These are phyloP conservation scores for Papilio demoleus DNA, from an alignment of 2,888 invertebrate species.

Conservation along the genomic window DNA sequence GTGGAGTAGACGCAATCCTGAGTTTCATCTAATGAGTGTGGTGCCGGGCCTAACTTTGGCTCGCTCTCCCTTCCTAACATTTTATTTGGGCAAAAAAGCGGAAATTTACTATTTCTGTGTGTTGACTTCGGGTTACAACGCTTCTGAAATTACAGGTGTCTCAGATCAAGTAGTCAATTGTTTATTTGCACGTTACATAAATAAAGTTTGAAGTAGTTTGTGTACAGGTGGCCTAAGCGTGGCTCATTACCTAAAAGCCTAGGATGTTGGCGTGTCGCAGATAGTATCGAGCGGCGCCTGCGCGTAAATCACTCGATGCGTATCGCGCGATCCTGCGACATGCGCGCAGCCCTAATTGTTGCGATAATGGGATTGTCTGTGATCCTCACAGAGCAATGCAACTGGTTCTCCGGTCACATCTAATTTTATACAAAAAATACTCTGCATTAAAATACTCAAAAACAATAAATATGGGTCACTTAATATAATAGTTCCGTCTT, in stretches of 20 bases:
- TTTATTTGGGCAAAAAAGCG: no score
- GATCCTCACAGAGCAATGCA: slow-evolving; percentile 47
- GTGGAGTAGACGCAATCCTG: no score
- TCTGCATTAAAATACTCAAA: neutral
- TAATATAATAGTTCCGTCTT: no score
- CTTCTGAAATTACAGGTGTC: no score
- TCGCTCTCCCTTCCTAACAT: no score
- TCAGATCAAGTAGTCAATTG: no score
- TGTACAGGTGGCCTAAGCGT: slow-evolving; percentile 6
- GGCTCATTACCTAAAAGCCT: slow-evolving; percentile 67
- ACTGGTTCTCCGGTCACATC: neutral
- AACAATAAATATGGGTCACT: no score
- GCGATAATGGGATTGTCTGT: slow-evolving; percentile 40
- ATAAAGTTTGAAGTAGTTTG: neutral
- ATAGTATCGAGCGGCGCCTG: slow-evolving; percentile 61
- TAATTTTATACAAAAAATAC: neutral
- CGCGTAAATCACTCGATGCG: slow-evolving; percentile 73
- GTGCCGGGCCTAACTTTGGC: no score
- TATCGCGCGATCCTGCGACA: slow-evolving; percentile 65
- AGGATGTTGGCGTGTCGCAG: slow-evolving; percentile 49
- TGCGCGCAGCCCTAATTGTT: slow-evolving; percentile 72
- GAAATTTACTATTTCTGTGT: no score
- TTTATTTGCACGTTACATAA: no score
- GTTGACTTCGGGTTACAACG: no score
- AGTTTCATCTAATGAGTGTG: neutral